Evolutionary conservation across 2,888 invertebrate genomes (phyloP).

Genomic region (Limnephilus auricula): DNA sequence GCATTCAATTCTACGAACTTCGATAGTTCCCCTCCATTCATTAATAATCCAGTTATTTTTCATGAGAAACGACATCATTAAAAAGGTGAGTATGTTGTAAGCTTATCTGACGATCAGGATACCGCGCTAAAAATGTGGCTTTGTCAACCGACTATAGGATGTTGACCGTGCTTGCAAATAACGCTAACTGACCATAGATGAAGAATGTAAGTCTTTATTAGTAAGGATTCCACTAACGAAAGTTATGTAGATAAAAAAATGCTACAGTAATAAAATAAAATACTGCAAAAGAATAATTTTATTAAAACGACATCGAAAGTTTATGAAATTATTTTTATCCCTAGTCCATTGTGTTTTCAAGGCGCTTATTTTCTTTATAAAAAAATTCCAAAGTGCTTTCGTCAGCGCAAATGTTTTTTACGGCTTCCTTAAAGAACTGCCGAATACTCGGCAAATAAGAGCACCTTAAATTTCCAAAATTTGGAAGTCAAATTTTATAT

Average conservation of each 20-base stretch:
- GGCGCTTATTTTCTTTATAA: not conserved
- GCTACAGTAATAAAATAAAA: not conserved
- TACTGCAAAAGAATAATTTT: not conserved
- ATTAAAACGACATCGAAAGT: not conserved
- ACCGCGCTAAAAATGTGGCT: too few species aligned
- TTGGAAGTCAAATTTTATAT: slow-evolving; percentile 14
- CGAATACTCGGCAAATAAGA: not conserved
- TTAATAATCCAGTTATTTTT: too few species aligned
- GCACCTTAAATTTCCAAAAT: slow-evolving; percentile 16
- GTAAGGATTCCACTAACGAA: not conserved
- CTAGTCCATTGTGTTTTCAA: not conserved
- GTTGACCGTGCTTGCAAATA: too few species aligned
- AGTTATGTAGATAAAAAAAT: not conserved
- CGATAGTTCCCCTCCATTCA: too few species aligned
- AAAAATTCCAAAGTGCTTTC: not conserved
- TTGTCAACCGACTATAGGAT: too few species aligned
- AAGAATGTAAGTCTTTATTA: too few species aligned
- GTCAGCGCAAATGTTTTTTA: slow-evolving; percentile 1
- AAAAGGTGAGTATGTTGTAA: too few species aligned
- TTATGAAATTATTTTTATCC: not conserved
- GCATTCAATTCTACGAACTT: too few species aligned
- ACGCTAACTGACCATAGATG: too few species aligned
- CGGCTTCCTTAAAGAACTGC: not conserved
- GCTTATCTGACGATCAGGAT: too few species aligned
- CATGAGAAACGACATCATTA: too few species aligned